A percentile compares a stretch with the other conserved stretches of the same genome.
Evolutionary conservation across 2,888 invertebrate species (phyloP).

Genomic region (Drosophila silvestris): DNA sequence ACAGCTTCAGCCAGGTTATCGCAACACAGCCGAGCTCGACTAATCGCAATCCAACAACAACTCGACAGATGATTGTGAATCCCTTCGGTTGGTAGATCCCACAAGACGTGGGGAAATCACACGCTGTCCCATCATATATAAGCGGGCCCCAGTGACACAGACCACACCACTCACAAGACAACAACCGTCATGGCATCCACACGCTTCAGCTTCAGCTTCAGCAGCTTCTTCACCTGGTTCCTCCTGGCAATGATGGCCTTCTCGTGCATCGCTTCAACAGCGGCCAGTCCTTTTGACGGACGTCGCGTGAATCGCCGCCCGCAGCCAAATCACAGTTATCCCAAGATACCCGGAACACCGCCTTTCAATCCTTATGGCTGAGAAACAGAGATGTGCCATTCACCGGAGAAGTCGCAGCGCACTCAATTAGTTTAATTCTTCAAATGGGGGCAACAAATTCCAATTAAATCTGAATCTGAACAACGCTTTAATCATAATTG

Average conservation of each 20-base stretch:
- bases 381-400: conserved; percentile 3
- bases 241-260: conserved; percentile 30
- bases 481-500: conserved; percentile 45
- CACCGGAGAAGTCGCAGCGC: background rate
- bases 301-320: conserved; percentile 31
- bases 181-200: conserved; percentile 39
- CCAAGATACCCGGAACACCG: conserved; percentile 54
- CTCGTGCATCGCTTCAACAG: conserved; percentile 15
- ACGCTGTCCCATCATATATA: conserved; percentile 39
- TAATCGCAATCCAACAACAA: conserved; percentile 29
- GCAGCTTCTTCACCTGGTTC: conserved; percentile 43
- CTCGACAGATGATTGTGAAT: conserved; percentile 39
- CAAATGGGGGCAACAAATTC: conserved; percentile 25
- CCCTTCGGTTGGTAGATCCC: conserved; percentile 27
- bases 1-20: conserved; percentile 43
- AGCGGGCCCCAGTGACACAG: background rate
- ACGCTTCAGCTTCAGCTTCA: conserved; percentile 30
- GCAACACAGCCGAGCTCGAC: conserved; percentile 9
- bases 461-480: conserved; percentile 65
- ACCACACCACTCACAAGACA: conserved; percentile 9
- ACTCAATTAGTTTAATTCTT: conserved; percentile 23
- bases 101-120: conserved; percentile 31
- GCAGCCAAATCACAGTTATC: conserved; percentile 2
- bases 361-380: conserved; percentile 67
- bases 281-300: conserved; percentile 54